Evolutionary conservation across 1,140 invertebrate species (phyloP), one percentile per base, ranked within the genome.

Genomic region (Caenorhabditis brenneri): DNA sequence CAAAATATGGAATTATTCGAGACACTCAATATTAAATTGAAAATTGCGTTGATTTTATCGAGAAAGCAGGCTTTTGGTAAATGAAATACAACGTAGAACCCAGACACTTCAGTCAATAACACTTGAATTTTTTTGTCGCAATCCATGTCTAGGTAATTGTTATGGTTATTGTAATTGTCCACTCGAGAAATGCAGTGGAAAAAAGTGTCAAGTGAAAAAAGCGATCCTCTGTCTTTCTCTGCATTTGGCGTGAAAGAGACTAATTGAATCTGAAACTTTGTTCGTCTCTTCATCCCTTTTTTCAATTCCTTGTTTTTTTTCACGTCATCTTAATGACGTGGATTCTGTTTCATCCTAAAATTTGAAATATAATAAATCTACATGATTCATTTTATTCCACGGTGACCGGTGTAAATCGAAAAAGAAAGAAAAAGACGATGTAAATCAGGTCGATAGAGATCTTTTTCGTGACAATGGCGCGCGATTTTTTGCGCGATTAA

Each of bases 401-500:
- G 65, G 65, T 74, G 65, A 46, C 65, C 36, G 65, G 65, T 74
- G 58, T 74, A 31, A 2, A 42, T 2, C 31, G 19, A 42, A 74
- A 10, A 42, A 22, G 36, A 39, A 74, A 74, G 36, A 74, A 74
- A 58, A n/a, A 9, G n/a, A 42, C 65, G 65, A 42, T 74, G 65
- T 74, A 74, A 74, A 74, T 74, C 65, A 74, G 65, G 36, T 15
- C 65, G 65, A 74, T 74, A 74, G 4, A 9, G n/a, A 74, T 74
- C 65, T n/a, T 36, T 33, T 27, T 36, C 15, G 7, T 36, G 58
- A 65, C 15, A 36, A 65, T 58, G 58, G 24, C 58, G 58, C 36
- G 65, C n/a, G 65, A 74, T 74, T 74, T 74, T 74, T 74, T 74
- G 42, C 65, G 65, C 36, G 65, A 74, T 74, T 74, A 74, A 65